Base-by-base conservation (phyloP, 1,140 invertebrate species). In the Euwallacea fornicatus region DNA sequence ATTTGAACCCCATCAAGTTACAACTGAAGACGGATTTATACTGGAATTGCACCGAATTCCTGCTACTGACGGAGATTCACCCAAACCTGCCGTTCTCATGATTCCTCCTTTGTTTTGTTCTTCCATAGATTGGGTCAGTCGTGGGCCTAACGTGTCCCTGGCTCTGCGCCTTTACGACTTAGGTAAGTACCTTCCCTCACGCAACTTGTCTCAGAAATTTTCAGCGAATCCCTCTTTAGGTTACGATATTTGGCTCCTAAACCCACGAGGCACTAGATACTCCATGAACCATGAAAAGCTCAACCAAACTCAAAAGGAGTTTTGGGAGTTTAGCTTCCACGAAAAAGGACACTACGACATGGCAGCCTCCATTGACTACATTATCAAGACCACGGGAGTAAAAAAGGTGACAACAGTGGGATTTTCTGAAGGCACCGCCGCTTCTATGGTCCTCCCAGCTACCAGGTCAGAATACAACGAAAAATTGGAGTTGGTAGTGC, bases 311-410 rank as follows among this genome's bases (percentile, higher is more conserved):
- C 54, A 58, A 11, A 9, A 44, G n/a, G 59, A 42, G 8, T 72
- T 59, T 33, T 72, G 71, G 71, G 55, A 72, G 33, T 72, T 61
- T 46, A 90, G 88, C 73, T 92, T 84, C 79, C 88, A 93, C 75
- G 90, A 93, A 81, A 90, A 91, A 81, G 87, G 85, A 2, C 69
- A 81, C 2, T 86, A 85, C 74, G 90, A 91, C 78, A 64, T 90
- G 11, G 87, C 89, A 15, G 85, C 88, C 0, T 84, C 85, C 75
- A 83, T 92, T 8, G 83, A 88, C 71, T 86, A 86, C 73, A 83
- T 89, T 21, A 73, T 89, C 13, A 75, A 79, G 7, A 70, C 59
- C 7, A 90, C 89, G 0, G 78, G 79, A 0, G 72, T 82, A 56
- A 42, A 76, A 2, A 74, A 84, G n/a, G 58, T 91, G 0, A 81